Conservation (phyloP, 2,888 invertebrate species). For the Amphipyra tragopoginis region DNA sequence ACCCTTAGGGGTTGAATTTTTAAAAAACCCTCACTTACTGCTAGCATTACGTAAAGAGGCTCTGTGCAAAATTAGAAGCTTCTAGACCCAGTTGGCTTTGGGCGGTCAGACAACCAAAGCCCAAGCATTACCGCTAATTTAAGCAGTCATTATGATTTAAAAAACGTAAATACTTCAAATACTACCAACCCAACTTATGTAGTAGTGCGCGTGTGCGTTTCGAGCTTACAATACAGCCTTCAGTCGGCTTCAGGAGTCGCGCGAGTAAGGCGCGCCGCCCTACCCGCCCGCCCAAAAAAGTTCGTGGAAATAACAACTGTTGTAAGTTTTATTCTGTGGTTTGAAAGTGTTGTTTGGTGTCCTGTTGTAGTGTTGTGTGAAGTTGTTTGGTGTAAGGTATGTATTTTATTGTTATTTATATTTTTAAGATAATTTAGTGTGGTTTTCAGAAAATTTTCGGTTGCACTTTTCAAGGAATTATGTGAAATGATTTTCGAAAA, state of each 20-base stretch:
- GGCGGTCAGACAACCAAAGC: too few relatives aligned
- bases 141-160: neutral
- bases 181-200: constrained; percentile 5
- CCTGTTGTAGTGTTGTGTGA: constrained; percentile 21
- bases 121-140: too few relatives aligned
- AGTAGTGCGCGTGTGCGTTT: constrained; percentile 55
- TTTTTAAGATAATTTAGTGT: neutral
- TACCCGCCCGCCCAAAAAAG: constrained; percentile 37
- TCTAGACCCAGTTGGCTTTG: too few relatives aligned
- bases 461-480: neutral
- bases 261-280: constrained; percentile 44
- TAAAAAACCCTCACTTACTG: too few relatives aligned
- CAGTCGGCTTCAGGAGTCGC: constrained; percentile 49
- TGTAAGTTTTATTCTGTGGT: constrained; percentile 42
- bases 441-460: neutral
- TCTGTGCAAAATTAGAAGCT: too few relatives aligned
- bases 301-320: constrained; percentile 43
- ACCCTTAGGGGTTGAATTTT: too few relatives aligned
- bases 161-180: neutral
- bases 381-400: constrained; percentile 28
- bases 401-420: constrained; percentile 14
- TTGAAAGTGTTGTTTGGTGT: constrained; percentile 34
- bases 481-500: too few relatives aligned
- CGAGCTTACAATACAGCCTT: constrained; percentile 36
- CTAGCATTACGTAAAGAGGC: too few relatives aligned